Evolutionary conservation across 2,113 vertebrate species (phyloP).

Genomic region (Hyperoodon ampullatus): DNA sequence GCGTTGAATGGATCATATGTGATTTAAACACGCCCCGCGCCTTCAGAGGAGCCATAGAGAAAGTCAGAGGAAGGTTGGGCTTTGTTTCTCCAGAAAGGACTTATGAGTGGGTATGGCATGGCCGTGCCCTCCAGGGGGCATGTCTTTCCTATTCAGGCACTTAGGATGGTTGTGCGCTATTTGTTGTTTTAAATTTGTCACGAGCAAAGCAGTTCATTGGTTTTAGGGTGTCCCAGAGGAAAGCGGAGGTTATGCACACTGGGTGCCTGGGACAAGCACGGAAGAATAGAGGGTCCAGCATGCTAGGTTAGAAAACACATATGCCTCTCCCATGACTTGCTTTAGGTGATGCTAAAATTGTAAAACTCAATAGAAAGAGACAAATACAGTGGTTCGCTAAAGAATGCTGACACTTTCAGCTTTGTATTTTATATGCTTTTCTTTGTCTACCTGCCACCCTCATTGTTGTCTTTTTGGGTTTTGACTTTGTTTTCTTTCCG

Average conservation of each 20-base stretch:
- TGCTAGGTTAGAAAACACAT: no score
- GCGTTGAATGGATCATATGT: background rate
- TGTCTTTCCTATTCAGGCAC: fast-evolving
- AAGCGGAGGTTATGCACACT: background rate
- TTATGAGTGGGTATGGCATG: no score
- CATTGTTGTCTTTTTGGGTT: background rate
- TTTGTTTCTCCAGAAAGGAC: background rate
- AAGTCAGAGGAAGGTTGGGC: background rate
- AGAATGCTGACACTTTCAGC: background rate
- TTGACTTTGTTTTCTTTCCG: background rate
- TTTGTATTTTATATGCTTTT: background rate
- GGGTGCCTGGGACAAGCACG: background rate
- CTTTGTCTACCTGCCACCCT: background rate
- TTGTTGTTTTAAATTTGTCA: background rate
- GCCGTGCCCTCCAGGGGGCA: fast-evolving
- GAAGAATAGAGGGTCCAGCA: background rate
- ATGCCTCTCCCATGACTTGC: background rate
- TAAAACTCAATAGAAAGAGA: background rate
- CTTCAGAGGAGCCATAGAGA: background rate
- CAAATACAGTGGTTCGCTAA: background rate
- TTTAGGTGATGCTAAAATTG: background rate
- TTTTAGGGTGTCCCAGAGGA: background rate
- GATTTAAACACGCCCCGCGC: background rate
- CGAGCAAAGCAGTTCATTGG: background rate
- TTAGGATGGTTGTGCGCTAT: fast-evolving